Evolutionary conservation across 2,113 vertebrate species (phyloP).

Genomic region (Hydrochoerus hydrochaeris): DNA sequence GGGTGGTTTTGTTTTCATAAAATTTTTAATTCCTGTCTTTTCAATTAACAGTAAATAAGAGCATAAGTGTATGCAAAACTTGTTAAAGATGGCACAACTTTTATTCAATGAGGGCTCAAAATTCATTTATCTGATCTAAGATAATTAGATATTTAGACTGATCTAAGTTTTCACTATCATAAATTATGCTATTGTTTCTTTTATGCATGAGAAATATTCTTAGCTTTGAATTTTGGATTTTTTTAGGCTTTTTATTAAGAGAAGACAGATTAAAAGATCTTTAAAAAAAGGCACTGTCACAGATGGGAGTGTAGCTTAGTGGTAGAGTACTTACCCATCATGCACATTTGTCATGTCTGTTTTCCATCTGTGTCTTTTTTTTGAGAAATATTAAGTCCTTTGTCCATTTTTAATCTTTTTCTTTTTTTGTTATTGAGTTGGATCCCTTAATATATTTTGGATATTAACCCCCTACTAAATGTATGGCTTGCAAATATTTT

Average conservation of each 20-base stretch:
- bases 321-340: background rate
- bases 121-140: background rate
- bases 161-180: conserved; percentile 17
- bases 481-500: background rate
- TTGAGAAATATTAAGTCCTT: no score
- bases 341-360: background rate
- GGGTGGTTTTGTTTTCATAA: background rate
- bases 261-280: background rate
- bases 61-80: background rate
- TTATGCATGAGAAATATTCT: background rate
- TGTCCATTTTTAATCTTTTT: background rate
- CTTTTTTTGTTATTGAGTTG: background rate
- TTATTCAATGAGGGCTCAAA: background rate
- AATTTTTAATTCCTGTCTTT: background rate
- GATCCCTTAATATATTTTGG: background rate
- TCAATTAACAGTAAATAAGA: background rate
- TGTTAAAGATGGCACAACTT: background rate
- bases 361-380: background rate
- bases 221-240: conserved; percentile 37
- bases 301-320: background rate
- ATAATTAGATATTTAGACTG: background rate
- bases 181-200: background rate
- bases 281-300: background rate
- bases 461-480: background rate
- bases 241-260: conserved; percentile 11